Percentiles rank a stretch among this genome's conserved stretches.
phyloP scores from a whole-genome alignment of 2,888 invertebrate species.

The Drosophila affinis region DNA sequence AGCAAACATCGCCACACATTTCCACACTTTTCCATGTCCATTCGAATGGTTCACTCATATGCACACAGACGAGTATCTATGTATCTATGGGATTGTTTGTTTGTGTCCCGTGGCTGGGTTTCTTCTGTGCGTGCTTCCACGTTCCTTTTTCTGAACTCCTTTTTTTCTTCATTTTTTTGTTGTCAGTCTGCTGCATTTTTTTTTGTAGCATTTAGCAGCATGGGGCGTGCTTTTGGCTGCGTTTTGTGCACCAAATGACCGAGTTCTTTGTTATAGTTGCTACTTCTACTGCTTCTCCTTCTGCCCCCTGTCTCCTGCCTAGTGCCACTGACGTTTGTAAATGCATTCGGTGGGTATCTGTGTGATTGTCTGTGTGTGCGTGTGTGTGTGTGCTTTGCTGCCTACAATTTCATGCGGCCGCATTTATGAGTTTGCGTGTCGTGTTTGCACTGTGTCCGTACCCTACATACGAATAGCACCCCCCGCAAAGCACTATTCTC shows the following conservation, averaged over 20 bases:
- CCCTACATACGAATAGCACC: background rate
- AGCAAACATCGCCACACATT: slow-evolving; percentile 25
- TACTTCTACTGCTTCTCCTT: slow-evolving; percentile 21
- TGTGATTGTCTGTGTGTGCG: slow-evolving; percentile 2
- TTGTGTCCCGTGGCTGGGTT: slow-evolving; percentile 24
- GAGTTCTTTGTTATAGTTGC: slow-evolving; percentile 60
- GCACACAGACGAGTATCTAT: background rate
- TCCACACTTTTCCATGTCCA: background rate
- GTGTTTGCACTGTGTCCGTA: slow-evolving; percentile 4
- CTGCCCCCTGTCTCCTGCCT: slow-evolving; percentile 15
- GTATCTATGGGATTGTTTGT: slow-evolving; percentile 1
- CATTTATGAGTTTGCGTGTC: slow-evolving; percentile 40
- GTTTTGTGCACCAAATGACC: slow-evolving; percentile 67
- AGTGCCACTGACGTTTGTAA: slow-evolving; percentile 26
- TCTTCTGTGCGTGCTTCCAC: slow-evolving; percentile 40
- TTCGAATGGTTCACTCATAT: background rate
- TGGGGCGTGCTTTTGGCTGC: slow-evolving; percentile 53
- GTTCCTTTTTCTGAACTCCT: slow-evolving; percentile 26
- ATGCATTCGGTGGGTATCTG: slow-evolving; percentile 17
- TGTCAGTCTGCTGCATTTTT: slow-evolving; percentile 15
- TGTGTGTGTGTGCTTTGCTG: slow-evolving; percentile 10
- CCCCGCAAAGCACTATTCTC: background rate
- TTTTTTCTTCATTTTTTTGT: slow-evolving; percentile 8
- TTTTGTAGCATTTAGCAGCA: slow-evolving; percentile 59
- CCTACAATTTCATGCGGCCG: slow-evolving; percentile 44